Percentiles rank a stretch among this genome's conserved stretches.
Evolutionary conservation across 1,140 invertebrate genomes (phyloP).

Genomic region (Drosophila asahinai): DNA sequence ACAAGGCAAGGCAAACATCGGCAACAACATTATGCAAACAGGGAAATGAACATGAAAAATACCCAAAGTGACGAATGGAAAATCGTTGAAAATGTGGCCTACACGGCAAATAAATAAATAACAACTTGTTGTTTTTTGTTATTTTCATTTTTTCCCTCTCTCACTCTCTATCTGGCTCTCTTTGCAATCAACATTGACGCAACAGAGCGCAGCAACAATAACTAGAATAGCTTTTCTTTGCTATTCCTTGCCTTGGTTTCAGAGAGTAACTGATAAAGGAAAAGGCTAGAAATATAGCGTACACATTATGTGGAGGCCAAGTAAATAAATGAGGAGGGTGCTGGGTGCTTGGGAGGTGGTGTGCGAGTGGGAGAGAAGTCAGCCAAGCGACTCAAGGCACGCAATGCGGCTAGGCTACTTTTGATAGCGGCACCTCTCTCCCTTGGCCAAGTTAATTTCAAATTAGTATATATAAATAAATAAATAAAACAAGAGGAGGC

Average conservation of each 20-base stretch:
- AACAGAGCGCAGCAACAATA: slow-evolving; percentile 64
- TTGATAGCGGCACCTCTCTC: slow-evolving; percentile 18
- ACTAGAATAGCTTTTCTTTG: slow-evolving; percentile 34
- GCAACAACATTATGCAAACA: slow-evolving; percentile 63
- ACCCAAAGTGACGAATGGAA: slow-evolving; percentile 37
- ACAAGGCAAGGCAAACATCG: slow-evolving; percentile 54
- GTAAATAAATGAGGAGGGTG: slow-evolving; percentile 24
- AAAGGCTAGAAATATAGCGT: slow-evolving; percentile 53
- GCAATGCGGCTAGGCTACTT: slow-evolving; percentile 45
- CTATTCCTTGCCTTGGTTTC: slow-evolving; percentile 19
- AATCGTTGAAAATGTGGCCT: slow-evolving; percentile 70
- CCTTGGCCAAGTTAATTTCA: slow-evolving; percentile 33
- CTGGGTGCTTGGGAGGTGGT: neutral
- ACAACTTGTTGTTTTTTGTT: slow-evolving; percentile 29
- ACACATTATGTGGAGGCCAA: slow-evolving; percentile 39
- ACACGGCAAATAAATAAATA: slow-evolving; percentile 60
- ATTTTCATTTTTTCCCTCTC: slow-evolving; percentile 16
- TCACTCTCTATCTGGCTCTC: slow-evolving; percentile 11
- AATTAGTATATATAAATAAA: slow-evolving; percentile 42
- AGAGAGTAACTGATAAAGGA: slow-evolving; percentile 65
- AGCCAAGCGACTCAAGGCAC: slow-evolving; percentile 46
- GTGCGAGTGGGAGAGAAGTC: slow-evolving; percentile 2
- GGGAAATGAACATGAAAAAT: slow-evolving; percentile 56
- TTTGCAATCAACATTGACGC: slow-evolving; percentile 58
- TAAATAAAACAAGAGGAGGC: slow-evolving; percentile 5